These are phyloP conservation scores for Tetramorium simillimum DNA, from an alignment of 1,140 invertebrate species.

Conservation along the genomic window DNA sequence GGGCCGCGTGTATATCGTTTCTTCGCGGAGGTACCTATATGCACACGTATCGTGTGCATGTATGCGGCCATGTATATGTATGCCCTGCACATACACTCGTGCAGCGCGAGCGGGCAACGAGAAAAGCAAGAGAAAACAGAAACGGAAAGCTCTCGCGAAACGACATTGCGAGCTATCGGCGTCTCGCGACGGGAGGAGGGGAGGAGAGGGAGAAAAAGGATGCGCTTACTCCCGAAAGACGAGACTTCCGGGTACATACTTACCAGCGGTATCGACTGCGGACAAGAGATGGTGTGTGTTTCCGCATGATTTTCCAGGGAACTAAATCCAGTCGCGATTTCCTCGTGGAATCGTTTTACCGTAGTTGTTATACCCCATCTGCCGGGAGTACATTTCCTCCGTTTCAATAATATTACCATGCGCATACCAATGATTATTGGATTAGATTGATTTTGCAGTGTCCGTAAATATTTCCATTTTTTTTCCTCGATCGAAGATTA, in stretches of 20 bases:
- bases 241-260: constrained; percentile 59
- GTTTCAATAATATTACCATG: background rate
- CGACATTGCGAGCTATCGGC: constrained; percentile 69
- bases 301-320: constrained; percentile 43
- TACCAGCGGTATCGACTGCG: constrained; percentile 52
- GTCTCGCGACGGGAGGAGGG: constrained; percentile 9
- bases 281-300: constrained; percentile 24
- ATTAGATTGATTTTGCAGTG: background rate
- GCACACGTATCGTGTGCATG: background rate
- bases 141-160: constrained; percentile 49
- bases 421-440: background rate
- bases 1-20: constrained; percentile 54
- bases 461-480: background rate
- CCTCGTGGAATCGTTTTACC: background rate
- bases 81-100: background rate
- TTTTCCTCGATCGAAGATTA: background rate
- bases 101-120: background rate
- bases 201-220: constrained; percentile 39
- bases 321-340: constrained; percentile 42
- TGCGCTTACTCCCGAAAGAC: constrained; percentile 60
- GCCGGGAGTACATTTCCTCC: background rate
- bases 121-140: constrained; percentile 22
- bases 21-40: constrained; percentile 24
- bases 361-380: background rate
- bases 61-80: background rate